Percentiles rank a stretch among this genome's conserved stretches.
Evolutionary conservation across 1,140 invertebrate genomes (phyloP).

Genomic region (Magallana gigas): DNA sequence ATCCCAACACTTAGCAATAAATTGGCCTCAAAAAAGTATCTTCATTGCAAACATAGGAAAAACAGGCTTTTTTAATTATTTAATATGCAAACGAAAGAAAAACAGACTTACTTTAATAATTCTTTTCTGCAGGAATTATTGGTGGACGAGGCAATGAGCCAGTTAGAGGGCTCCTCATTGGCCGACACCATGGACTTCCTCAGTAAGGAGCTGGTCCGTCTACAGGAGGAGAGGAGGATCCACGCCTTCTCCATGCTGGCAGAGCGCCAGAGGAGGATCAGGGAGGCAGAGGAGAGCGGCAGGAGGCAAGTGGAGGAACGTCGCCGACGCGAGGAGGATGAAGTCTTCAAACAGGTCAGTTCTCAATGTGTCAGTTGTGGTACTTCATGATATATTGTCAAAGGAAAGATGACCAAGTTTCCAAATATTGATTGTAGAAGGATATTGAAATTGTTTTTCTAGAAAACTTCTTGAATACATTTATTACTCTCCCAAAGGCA

Average conservation of each 20-base stretch:
- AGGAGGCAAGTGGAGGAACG: slow-evolving; percentile 85
- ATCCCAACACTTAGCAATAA: too few species aligned
- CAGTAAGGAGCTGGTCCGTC: slow-evolving; percentile 86
- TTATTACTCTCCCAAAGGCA: too few species aligned
- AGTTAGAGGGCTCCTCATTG: slow-evolving; percentile 83
- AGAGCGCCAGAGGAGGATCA: slow-evolving; percentile 84
- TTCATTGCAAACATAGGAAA: too few species aligned
- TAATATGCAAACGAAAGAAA: too few species aligned
- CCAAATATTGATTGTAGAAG: too few species aligned
- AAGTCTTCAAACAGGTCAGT: slow-evolving; percentile 86
- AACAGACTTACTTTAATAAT: too few species aligned
- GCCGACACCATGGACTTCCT: slow-evolving; percentile 86
- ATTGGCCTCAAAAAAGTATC: too few species aligned
- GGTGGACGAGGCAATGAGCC: slow-evolving; percentile 76
- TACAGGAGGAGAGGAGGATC: slow-evolving; percentile 86
- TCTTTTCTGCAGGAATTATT: slow-evolving; percentile 71
- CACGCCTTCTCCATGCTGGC: slow-evolving; percentile 86
- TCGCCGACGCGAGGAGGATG: slow-evolving; percentile 85
- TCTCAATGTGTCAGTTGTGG: background rate
- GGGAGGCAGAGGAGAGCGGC: slow-evolving; percentile 87
- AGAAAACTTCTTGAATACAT: too few species aligned
- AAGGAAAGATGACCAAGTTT: too few species aligned
- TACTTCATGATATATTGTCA: too few species aligned
- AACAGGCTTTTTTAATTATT: too few species aligned
- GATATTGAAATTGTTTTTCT: too few species aligned